A percentile compares a stretch with the other conserved stretches of the same genome.
Conservation (phyloP, 2,113 vertebrate species). For the Boulengeromyrus knoepffleri region DNA sequence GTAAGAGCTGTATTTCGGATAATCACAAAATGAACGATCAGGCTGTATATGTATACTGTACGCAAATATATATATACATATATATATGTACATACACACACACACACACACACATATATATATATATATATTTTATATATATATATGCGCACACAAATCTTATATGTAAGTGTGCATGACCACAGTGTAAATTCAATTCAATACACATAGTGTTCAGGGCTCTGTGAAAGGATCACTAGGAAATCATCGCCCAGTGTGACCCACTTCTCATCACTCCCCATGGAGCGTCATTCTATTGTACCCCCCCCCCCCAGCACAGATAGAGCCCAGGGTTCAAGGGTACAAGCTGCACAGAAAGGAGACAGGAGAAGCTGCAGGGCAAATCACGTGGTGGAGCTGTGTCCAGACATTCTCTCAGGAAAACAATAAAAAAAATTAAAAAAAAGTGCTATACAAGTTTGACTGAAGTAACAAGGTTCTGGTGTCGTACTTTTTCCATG, state of each 20-base stretch:
- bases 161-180: background rate
- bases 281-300: background rate
- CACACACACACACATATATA: too few relatives aligned
- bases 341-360: slow-evolving; percentile 14
- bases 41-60: background rate
- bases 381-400: slow-evolving; percentile 17
- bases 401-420: slow-evolving; percentile 25
- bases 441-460: slow-evolving; percentile 35
- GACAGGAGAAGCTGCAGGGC: background rate
- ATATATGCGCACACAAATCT: background rate
- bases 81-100: too few relatives aligned
- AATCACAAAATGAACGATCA: background rate
- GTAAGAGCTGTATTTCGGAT: slow-evolving; percentile 6
- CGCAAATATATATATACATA: too few relatives aligned
- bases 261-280: background rate
- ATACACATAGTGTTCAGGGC: slow-evolving; percentile 28
- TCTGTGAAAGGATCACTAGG: background rate
- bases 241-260: background rate
- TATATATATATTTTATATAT: too few relatives aligned
- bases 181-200: background rate
- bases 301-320: background rate
- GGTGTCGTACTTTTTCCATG: background rate
- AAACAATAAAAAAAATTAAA: slow-evolving; percentile 24
- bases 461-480: background rate
- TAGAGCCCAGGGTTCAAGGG: background rate